Evolutionary conservation across 2,113 vertebrate species (phyloP).

Genomic region (Microcebus jonahi): DNA sequence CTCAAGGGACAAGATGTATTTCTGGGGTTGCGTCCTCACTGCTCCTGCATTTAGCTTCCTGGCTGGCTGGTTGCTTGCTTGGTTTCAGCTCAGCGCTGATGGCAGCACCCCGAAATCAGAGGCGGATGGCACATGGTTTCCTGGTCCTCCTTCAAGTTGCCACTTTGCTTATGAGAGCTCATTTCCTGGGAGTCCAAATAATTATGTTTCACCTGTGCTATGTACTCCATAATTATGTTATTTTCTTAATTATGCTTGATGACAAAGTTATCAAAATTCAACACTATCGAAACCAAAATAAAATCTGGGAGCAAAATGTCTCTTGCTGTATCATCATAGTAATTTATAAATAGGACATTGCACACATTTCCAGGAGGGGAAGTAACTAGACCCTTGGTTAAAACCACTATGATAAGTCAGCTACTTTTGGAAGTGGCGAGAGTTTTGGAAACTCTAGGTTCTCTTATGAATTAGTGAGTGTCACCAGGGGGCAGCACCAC

Average conservation of each 20-base stretch:
- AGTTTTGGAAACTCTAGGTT: not conserved
- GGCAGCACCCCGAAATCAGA: not conserved
- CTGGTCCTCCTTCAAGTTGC: not conserved
- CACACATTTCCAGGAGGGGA: not conserved
- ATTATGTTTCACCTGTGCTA: conserved; percentile 56
- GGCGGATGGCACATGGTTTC: not conserved
- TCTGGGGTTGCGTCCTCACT: not conserved
- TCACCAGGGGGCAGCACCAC: rapidly evolving
- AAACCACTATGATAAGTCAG: not conserved
- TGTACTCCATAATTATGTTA: conserved; percentile 57
- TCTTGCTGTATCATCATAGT: not conserved
- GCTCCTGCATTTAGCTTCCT: conserved; percentile 27
- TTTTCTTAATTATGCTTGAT: conserved; percentile 68
- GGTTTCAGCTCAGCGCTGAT: not conserved
- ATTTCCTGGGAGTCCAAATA: conserved; percentile 53
- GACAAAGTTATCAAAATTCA: conserved; percentile 68
- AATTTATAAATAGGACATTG: not conserved
- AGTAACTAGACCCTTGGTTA: not conserved
- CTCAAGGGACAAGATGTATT: conserved; percentile 46
- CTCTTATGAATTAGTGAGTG: not conserved
- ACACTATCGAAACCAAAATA: conserved; percentile 59
- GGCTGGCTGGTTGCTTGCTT: conserved; percentile 17
- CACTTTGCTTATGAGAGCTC: not conserved
- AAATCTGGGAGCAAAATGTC: conserved; percentile 39
- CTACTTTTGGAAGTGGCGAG: not conserved